Evolutionary conservation across 2,113 vertebrate genomes (phyloP), one percentile per base, ranked within the genome.

Genomic region (Junco hyemalis): DNA sequence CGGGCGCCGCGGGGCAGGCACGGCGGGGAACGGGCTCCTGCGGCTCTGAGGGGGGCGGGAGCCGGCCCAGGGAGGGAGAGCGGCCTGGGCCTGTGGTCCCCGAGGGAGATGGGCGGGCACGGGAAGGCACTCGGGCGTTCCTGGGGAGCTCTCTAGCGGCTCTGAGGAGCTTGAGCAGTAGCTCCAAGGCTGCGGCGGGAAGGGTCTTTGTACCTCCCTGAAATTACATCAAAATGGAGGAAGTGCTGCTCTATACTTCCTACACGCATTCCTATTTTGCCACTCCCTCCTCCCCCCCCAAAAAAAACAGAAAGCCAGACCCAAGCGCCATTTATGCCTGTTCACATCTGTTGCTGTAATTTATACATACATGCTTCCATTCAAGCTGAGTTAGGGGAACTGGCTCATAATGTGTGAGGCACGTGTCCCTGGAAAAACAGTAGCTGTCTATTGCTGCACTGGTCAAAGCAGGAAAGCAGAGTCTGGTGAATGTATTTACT

Each of bases 1-100:
- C 3, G 9, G 3, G 14, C 5, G 0, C 1, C 3, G 3, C 9
- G 0, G 28, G 6, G 54, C 36, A 9, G 36, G 56, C 31, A 12
- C 12, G 24, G 80, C 45, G 2, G 54, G 22, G 47, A 31, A 9
- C 11, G 36, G 13, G 8, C 28, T 5, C 20, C 25, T 12, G 5
- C 6, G 14, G 33, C 8, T 57, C 33, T 10, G 47, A 6, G 8
- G 7, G 18, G 11, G 8, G 8, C 7, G 11, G n/a, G 8, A 11
- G 7, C 2, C 4, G 14, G 22, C 6, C 3, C 5, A 4, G 9
- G 22, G 28, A 33, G 72, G 45, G 45, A 11, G 28, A 22, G 45
- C 7, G 38, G 18, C 11, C 2, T 9, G 22, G 33, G 7, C 26
- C 14, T 15, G 7, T 5, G 44, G 21, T 31, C 1, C 8, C 22